phyloP scores from a whole-genome alignment of 1,140 invertebrate genomes.

The Eumaeus atala region DNA sequence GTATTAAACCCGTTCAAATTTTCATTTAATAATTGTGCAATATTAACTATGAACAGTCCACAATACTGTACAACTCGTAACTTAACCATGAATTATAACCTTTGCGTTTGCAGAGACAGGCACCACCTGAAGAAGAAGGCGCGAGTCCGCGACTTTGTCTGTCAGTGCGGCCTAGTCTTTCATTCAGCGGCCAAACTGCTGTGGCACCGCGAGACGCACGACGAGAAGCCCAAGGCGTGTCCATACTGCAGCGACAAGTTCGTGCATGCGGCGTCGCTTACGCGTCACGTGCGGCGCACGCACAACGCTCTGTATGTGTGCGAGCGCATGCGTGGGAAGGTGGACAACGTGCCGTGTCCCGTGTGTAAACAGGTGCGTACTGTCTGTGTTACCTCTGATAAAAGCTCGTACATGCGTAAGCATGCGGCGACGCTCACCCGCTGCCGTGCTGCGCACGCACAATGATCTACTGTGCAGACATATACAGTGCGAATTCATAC shows the following conservation, averaged over 20 bases:
- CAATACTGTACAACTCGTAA: constrained; percentile 29
- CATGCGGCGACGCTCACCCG: constrained; percentile 86
- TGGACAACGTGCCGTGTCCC: constrained; percentile 85
- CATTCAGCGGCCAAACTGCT: constrained; percentile 86
- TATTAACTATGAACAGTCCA: too few species aligned
- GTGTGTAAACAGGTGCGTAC: constrained; percentile 80
- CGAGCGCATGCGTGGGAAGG: constrained; percentile 58
- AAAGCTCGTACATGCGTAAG: constrained; percentile 85
- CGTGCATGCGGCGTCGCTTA: constrained; percentile 86
- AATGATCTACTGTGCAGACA: too few species aligned
- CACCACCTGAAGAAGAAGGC: constrained; percentile 59
- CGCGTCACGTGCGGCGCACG: constrained; percentile 85
- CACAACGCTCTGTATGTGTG: constrained; percentile 86
- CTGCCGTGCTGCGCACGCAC: constrained; percentile 86
- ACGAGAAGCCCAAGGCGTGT: constrained; percentile 87
- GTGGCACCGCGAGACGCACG: constrained; percentile 91
- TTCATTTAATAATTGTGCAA: too few species aligned
- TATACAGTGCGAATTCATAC: too few species aligned
- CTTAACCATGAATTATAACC: background rate
- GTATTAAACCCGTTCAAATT: too few species aligned
- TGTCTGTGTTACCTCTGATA: constrained; percentile 80
- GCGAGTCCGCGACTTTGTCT: constrained; percentile 81
- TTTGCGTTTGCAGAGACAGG: constrained; percentile 40
- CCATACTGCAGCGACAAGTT: constrained; percentile 88
- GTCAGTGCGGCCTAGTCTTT: constrained; percentile 86